Evolutionary conservation across 1,140 invertebrate species (phyloP), one percentile per base, ranked within the genome.

Genomic region (Aphelenchoides besseyi): DNA sequence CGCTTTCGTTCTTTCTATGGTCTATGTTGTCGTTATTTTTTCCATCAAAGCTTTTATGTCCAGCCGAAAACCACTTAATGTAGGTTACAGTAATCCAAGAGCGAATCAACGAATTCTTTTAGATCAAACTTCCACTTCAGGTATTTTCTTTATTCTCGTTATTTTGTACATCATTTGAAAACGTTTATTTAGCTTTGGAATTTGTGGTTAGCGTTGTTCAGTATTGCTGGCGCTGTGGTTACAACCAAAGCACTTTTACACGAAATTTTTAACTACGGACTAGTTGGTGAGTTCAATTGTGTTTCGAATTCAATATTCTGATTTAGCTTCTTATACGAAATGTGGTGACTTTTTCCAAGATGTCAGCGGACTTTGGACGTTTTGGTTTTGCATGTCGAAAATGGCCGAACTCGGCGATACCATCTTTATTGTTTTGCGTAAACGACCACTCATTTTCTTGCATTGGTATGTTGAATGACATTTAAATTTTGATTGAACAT

Each of bases 161-260:
- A n/a, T 48, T 9, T 9, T 48, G 9, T 9, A 48, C 9, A 52
- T n/a, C n/a, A n/a, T n/a, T n/a, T n/a, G n/a, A n/a, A n/a, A n/a
- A n/a, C n/a, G n/a, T n/a, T 33, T 59, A 12, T 59, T 9, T 90
- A 90, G 63, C 82, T 93, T 75, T 98, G 96, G 96, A 98, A 97
- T 87, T 90, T 91, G 52, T 85, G 90, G 73, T 85, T 98, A 71
- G 95, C 94, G 1, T 86, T 91, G 18, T 98, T 98, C 87, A 95
- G 92, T 16, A 84, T 84, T 41, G 32, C 54, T 82, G 94, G 95
- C 55, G 88, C 96, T 9, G 9, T 78, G 26, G 70, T 80, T 28
- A 85, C 79, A 9, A 69, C 76, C 2, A 64, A 55, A 33, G 81
- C 79, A 48, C 79, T 86, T 26, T 70, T 76, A 57, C 68, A 70